Evolutionary conservation across 53 echinoderm and acorn worm genomes (phyloP).

Genomic region (Arbacia lixula): DNA sequence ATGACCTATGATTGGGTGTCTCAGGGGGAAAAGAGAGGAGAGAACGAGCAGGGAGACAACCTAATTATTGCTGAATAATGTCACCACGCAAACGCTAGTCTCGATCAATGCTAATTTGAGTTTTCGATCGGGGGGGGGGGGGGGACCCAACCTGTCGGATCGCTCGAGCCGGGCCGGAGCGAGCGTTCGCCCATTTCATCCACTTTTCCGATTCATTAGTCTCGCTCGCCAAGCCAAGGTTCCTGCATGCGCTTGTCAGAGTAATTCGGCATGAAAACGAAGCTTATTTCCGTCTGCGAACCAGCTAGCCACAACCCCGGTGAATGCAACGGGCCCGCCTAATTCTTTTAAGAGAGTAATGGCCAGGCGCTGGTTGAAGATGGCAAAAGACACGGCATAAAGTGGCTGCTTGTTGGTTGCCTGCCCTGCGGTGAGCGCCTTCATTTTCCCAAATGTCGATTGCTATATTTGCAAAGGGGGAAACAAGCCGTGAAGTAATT

Average conservation of each 20-base stretch:
- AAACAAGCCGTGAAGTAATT: constrained; percentile 47
- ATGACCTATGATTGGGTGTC: too few species aligned
- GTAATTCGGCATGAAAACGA: constrained; percentile 45
- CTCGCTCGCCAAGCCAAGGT: constrained; percentile 31
- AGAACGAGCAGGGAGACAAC: background rate
- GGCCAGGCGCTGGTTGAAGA: constrained; percentile 14
- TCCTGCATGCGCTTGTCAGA: constrained; percentile 23
- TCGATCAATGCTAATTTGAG: constrained; percentile 45
- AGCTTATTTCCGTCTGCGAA: constrained; percentile 41
- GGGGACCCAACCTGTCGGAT: constrained; percentile 27
- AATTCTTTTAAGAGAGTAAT: constrained; percentile 18
- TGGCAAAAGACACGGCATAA: background rate
- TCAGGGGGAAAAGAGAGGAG: too few species aligned
- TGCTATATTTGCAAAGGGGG: background rate
- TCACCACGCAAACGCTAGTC: background rate
- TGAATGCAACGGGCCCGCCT: constrained; percentile 11
- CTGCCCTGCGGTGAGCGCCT: constrained; percentile 15
- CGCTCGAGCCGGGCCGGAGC: too few species aligned
- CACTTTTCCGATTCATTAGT: constrained; percentile 28
- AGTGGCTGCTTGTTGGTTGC: constrained; percentile 10
- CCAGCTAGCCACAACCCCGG: constrained; percentile 18
- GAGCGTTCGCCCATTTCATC: constrained; percentile 6
- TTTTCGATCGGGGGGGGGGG: background rate
- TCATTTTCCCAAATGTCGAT: constrained; percentile 10
- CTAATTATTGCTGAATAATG: background rate